A percentile compares a stretch with the other conserved stretches of the same genome.
Evolutionary conservation across 2,797 vertebrate species (phyloP).

Genomic region (Cryptoprocta ferox): DNA sequence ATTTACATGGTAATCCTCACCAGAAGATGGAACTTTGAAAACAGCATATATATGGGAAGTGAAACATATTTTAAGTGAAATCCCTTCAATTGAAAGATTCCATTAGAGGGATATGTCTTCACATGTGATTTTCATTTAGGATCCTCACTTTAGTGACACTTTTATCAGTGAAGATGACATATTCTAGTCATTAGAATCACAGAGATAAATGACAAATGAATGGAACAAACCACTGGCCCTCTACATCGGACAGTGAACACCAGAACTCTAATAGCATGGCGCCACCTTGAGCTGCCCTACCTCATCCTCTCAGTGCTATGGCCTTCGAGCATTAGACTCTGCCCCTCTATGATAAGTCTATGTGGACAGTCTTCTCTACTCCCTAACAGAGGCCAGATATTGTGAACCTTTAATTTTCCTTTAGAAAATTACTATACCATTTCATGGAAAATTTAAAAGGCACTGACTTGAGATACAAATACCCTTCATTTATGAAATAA

Average conservation of each 20-base stretch:
- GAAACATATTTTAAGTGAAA: slow-evolving; percentile 65
- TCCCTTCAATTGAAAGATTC: background rate
- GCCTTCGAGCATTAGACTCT: background rate
- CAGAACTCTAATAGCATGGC: background rate
- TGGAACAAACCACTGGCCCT: background rate
- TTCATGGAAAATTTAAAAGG: slow-evolving; percentile 21
- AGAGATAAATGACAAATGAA: background rate
- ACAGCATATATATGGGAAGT: slow-evolving; percentile 29
- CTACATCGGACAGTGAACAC: background rate
- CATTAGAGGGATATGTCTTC: background rate
- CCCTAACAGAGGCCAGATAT: background rate
- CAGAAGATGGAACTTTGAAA: slow-evolving; percentile 55
- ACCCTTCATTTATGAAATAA: background rate
- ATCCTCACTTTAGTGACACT: background rate
- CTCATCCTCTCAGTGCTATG: background rate
- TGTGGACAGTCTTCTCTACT: background rate
- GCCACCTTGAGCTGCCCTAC: background rate
- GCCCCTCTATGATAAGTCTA: background rate
- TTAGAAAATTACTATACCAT: background rate
- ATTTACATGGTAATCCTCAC: slow-evolving; percentile 40
- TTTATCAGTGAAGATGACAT: background rate
- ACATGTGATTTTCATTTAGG: background rate
- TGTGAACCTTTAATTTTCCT: background rate
- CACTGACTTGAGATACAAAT: background rate
- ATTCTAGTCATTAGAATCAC: background rate